phyloP scores from a whole-genome alignment of 2,888 invertebrate species.

The Meteorus cinctellus region DNA sequence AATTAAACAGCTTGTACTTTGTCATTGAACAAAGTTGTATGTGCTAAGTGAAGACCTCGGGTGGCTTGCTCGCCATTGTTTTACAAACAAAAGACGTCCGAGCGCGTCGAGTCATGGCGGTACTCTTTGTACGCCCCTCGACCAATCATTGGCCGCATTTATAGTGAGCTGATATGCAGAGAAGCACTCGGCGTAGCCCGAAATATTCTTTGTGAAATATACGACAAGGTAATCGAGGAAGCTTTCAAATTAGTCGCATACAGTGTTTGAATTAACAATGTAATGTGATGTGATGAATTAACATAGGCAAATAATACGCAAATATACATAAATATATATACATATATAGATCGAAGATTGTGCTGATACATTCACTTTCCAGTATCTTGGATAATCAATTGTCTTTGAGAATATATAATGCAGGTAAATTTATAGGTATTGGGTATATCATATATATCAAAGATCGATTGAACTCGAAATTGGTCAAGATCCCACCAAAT shows the following conservation, averaged over 20 bases:
- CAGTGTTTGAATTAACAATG: neutral
- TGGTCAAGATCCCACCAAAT: too few relatives aligned
- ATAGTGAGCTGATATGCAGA: slow-evolving; percentile 66
- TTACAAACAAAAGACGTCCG: slow-evolving; percentile 70
- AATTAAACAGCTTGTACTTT: slow-evolving; percentile 62
- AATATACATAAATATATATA: too few relatives aligned
- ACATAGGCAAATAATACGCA: too few relatives aligned
- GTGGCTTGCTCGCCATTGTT: slow-evolving; percentile 68
- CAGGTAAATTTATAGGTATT: too few relatives aligned
- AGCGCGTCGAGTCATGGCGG: slow-evolving; percentile 72
- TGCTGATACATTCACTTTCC: too few relatives aligned
- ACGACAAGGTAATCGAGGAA: slow-evolving; percentile 30
- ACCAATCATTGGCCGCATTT: slow-evolving; percentile 67
- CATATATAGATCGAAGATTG: too few relatives aligned
- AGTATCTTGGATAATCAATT: too few relatives aligned
- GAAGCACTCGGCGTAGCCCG: slow-evolving; percentile 65
- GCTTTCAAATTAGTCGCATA: slow-evolving; percentile 1
- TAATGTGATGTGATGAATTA: neutral
- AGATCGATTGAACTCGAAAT: too few relatives aligned
- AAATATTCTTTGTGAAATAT: slow-evolving; percentile 64
- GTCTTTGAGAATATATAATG: too few relatives aligned
- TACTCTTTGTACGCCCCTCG: slow-evolving; percentile 71
- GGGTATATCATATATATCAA: too few relatives aligned
- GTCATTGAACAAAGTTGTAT: slow-evolving; percentile 55
- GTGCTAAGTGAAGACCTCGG: slow-evolving; percentile 66